phyloP scores from a whole-genome alignment of 2,797 vertebrate species.

The Sardinella longiceps region DNA sequence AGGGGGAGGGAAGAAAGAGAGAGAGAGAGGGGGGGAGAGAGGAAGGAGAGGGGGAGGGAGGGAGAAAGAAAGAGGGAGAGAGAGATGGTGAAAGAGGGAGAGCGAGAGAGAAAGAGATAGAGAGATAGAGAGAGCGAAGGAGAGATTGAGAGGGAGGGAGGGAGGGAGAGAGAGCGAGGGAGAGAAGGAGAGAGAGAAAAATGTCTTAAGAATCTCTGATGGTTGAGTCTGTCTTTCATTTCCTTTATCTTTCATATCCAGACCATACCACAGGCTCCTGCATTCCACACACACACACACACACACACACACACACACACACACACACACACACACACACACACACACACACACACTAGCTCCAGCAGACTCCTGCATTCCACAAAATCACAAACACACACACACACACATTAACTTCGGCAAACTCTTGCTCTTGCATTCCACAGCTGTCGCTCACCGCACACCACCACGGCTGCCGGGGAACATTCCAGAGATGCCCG shows the following conservation, averaged over 20 bases:
- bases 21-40: neutral
- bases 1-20: neutral
- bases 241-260: neutral
- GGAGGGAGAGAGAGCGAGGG: neutral
- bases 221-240: neutral
- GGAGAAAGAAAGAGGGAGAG: neutral
- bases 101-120: neutral
- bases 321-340: no score
- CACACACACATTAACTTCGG: neutral
- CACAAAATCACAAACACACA: no score
- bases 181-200: neutral
- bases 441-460: neutral
- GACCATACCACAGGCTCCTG: neutral
- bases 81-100: neutral
- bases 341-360: no score
- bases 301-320: no score
- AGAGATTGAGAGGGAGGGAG: neutral
- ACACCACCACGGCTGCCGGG: neutral
- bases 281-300: no score
- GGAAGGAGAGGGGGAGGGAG: neutral
- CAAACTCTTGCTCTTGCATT: neutral
- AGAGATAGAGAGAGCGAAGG: neutral
- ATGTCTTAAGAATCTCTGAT: neutral
- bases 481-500: constrained; percentile 4
- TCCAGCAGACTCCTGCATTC: no score